Evolutionary conservation across 1,140 invertebrate species (phyloP).

Genomic region (Medauroidea extradentata): DNA sequence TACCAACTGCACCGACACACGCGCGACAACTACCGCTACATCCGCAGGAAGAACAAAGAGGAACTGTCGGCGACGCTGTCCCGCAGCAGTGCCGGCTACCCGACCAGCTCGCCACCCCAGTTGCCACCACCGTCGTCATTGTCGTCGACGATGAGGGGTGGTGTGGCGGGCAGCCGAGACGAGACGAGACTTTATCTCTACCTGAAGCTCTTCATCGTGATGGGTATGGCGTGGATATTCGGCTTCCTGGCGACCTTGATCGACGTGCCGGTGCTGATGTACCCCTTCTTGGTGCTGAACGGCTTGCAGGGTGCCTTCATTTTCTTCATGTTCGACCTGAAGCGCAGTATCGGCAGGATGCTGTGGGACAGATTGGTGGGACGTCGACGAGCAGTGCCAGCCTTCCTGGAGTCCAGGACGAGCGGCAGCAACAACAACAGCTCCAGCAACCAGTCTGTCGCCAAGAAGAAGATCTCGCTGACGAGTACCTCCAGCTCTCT

Average conservation of each 20-base stretch:
- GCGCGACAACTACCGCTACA: conserved; percentile 16
- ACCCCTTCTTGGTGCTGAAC: conserved; percentile 46
- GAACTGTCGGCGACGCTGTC: conserved; percentile 13
- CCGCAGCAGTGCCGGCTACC: conserved; percentile 6
- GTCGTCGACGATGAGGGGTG: neutral
- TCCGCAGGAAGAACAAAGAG: conserved; percentile 18
- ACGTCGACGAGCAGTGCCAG: neutral
- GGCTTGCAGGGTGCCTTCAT: conserved; percentile 47
- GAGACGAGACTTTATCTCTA: conserved; percentile 43
- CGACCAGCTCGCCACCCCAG: too few species aligned
- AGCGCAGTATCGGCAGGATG: conserved; percentile 33
- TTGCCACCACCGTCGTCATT: too few species aligned
- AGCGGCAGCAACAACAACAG: too few species aligned
- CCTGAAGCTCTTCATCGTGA: conserved; percentile 46
- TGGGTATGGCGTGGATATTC: conserved; percentile 50
- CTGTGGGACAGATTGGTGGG: conserved; percentile 21
- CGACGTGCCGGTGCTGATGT: conserved; percentile 31
- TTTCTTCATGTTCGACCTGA: conserved; percentile 47
- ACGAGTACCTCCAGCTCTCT: too few species aligned
- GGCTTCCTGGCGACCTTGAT: conserved; percentile 41
- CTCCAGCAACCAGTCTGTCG: too few species aligned
- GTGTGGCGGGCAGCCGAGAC: conserved; percentile 21
- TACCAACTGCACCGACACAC: conserved; percentile 27
- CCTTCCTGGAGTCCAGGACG: too few species aligned
- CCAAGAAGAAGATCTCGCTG: too few species aligned